Base-by-base conservation (phyloP, 2,797 vertebrate species). In the Eremophila alpestris region DNA sequence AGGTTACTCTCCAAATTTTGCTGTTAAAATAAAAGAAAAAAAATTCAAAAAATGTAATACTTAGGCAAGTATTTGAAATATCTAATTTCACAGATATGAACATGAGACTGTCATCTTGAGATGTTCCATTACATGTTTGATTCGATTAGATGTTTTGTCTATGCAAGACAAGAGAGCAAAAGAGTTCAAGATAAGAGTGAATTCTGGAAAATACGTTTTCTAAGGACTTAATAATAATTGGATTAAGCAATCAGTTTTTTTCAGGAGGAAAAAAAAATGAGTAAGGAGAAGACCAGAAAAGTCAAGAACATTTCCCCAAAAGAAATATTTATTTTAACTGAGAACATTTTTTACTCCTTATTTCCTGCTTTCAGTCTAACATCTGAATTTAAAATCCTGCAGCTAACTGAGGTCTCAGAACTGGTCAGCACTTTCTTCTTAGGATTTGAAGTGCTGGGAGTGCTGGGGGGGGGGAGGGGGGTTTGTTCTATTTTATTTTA, bases 1-100 rank as follows among this genome's bases (percentile, higher is more conserved):
- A 99, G 99, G 97, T 99, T 99, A 83, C 98, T 98, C 95, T 99
- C 99, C 98, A 99, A 97, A 90, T 98, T 98, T 98, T 99, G 99
- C 99, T 99, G 98, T 97, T 96, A 94, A 96, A 94, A 80, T 91
- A 92, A 69, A 95, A 97, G 19, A 13, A 51, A 75, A 12, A 18
- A 89, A 62, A 94, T 96, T 40, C 49, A 51, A 34, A 87, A 20
- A 83, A 71, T 69, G 70, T 71, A 67, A 43, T 43, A 21, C 34
- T 84, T 67, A 40, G 12, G 30, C 27, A 56, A 91, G 68, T 51
- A 86, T 32, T 41, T 82, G 38, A 76, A 89, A 94, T 88, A 62
- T 13, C 7, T 20, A 77, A 58, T 59, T 70, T 46, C 20, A 73
- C 16, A 65, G 7, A 4, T 38, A 78, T 26, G 10, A 83, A 80